Percentiles rank a stretch among this genome's conserved stretches.
These are phyloP conservation scores for Hydropsyche betteni DNA, from an alignment of 2,888 invertebrate genomes.

Conservation along the genomic window DNA sequence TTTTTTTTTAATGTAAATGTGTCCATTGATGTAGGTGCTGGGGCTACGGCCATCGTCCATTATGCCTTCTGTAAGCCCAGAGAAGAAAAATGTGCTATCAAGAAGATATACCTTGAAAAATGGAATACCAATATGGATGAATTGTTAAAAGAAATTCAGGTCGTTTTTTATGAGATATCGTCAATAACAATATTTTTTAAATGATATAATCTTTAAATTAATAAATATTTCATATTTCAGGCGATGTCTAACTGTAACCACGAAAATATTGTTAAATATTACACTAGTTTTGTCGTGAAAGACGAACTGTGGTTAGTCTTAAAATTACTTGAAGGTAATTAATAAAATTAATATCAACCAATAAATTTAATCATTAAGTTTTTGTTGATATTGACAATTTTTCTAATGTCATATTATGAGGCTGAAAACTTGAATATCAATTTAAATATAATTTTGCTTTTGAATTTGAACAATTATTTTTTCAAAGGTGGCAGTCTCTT, in stretches of 20 bases:
- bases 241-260: constrained; percentile 99
- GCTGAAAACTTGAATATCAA: too few relatives aligned
- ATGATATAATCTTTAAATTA: too few relatives aligned
- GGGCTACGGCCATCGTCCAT: constrained; percentile 96
- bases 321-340: constrained; percentile 83
- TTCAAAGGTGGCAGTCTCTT: constrained; percentile 78
- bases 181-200: not conserved
- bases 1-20: not conserved
- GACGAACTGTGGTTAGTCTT: constrained; percentile 98
- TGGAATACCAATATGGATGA: constrained; percentile 99
- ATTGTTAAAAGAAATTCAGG: constrained; percentile 79
- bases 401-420: too few relatives aligned
- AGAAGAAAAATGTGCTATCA: constrained; percentile 96
- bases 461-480: not conserved
- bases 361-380: not conserved
- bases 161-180: constrained; percentile 46
- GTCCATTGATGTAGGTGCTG: constrained; percentile 74
- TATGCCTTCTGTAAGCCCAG: constrained; percentile 91
- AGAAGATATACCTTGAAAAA: constrained; percentile 98
- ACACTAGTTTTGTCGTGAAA: constrained; percentile 97
- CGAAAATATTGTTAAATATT: constrained; percentile 98
- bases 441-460: too few relatives aligned
- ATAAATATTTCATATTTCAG: constrained; percentile 62
- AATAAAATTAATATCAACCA: not conserved
- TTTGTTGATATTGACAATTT: not conserved